Base-by-base conservation (phyloP, 2,797 vertebrate species). In the Syngnathus rostellatus region DNA sequence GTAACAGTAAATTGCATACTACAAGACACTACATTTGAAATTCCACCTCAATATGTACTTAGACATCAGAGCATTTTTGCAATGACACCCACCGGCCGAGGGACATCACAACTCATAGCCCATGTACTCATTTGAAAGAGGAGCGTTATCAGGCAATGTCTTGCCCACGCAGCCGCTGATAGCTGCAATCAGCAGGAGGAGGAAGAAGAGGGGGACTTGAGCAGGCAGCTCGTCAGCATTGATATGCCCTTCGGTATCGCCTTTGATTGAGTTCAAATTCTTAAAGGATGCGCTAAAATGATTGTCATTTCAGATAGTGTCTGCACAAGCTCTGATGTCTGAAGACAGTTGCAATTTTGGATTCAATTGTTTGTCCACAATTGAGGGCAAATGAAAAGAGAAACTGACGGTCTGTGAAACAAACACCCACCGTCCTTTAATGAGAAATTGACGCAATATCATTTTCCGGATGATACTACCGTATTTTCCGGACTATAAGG, bases 261-360 rank as follows among this genome's bases (percentile, higher is more conserved):
- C 72, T 68, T 83, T 89, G 87, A 89, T 87, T 89, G 87, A 82
- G 83, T 74, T 74, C 73, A 68, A 75, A 83, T 74, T 79, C 83
- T 86, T 77, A 75, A 67, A 75, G 81, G 76, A 78, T 71, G 73
- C 72, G 38, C 63, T 70, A 71, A 79, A 76, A 84, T 87, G 80
- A 86, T 55, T 68, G 67, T 74, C 70, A 72, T 86, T 70, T 71
- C 2, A 0, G 64, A 61, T 9, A 21, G 77, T 48, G 64, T 37
- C 54, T 48, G 74, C 31, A 3, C 55, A 5, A 63, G 48, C 37
- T 41, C 68, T 25, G 61, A 62, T 59, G 70, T 76, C 68, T 77
- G 72, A 80, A 64, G 58, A 63, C 60, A 58, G 37, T 16, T 17
- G 61, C 41, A 43, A 12, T 69, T 82, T 75, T 59, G n/a, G 73